Evolutionary conservation across 2,888 invertebrate species (phyloP), one percentile per base, ranked within the genome.

Genomic region (Apodemia zela): DNA sequence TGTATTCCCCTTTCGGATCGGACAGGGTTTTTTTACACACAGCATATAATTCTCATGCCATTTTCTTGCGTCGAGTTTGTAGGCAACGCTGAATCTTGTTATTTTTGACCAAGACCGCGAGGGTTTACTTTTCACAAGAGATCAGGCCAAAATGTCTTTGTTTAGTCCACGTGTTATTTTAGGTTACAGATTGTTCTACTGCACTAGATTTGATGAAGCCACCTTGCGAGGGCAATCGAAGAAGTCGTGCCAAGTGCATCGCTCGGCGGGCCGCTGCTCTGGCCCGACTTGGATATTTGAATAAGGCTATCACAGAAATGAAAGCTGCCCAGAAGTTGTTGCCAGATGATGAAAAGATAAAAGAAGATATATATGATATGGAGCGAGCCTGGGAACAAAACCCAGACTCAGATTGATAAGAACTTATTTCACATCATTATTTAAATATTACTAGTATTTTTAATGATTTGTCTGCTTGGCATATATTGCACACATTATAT

Each of bases 371-470:
- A 18, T 93, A 94, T 70, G 95, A 96, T 71, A 95, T 95, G 93
- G 93, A 93, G 62, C 95, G 96, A 72, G 97, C 97, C 17, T 90
- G 97, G 81, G 96, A 97, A 59, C 94, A 97, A 68, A 94, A 95
- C 76, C 94, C 94, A 4, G 96, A 96, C 80, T 91, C 89, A 3
- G 90, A 92, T 63, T 91, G 66, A 79, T 59, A 35, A 63, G 64
- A 47, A 15, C 33, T 35, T 10, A 47, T 61, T 33, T 51, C 42
- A 57, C 51, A 42, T 59, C 17, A 61, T 8, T 54, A 51, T n/a
- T n/a, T n/a, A n/a, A n/a, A n/a, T n/a, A n/a, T n/a, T n/a, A n/a
- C n/a, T n/a, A n/a, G n/a, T n/a, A n/a, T n/a, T n/a, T n/a, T n/a
- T n/a, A n/a, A n/a, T n/a, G n/a, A n/a, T n/a, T n/a, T n/a, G n/a